Base-by-base conservation (phyloP, 2,113 vertebrate species). In the Corythoichthys haematopterus region DNA sequence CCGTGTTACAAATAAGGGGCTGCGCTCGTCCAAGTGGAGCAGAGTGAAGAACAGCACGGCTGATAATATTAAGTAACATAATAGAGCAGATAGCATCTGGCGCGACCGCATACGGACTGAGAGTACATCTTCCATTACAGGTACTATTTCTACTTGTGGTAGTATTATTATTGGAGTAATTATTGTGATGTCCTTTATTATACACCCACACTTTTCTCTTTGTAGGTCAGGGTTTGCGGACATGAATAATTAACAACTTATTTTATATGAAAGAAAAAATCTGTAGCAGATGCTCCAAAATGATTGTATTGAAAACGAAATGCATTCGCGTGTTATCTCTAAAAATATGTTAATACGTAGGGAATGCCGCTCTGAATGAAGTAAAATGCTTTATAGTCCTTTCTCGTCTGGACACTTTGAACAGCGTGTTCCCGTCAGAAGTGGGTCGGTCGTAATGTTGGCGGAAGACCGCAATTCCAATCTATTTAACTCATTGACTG, bases 1-100 rank as follows among this genome's bases (percentile, higher is more conserved):
- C 82, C 4, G 47, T 72, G 77, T 87, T 89, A 91, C 89, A 90
- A 90, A 91, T 89, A 91, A 78, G 76, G 81, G 87, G 81, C 82
- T 6, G 90, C 80, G 69, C 53, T 79, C 63, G 81, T 85, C 75
- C 82, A 84, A 82, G 85, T 84, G 75, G 80, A 88, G 78, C 91
- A 89, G 69, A 83, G 78, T 63, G 75, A 65, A 84, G 69, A 68
- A 71, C 62, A 63, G 50, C 72, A 66, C 71, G 53, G 38, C 35
- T 46, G 66, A 67, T 81, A 81, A 87, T 77, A 79, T 80, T 79
- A 53, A 76, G 71, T 86, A 79, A 83, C 65, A 75, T 59, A 80
- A 80, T 67, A 70, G 64, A 52, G 12, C 11, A 1, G 47, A 58
- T 69, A 7, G 58, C 51, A 68, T 45, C 78, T n/a, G 74, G 76